phyloP scores from a whole-genome alignment of 2,797 vertebrate genomes.

The Phalloptychus januarius region DNA sequence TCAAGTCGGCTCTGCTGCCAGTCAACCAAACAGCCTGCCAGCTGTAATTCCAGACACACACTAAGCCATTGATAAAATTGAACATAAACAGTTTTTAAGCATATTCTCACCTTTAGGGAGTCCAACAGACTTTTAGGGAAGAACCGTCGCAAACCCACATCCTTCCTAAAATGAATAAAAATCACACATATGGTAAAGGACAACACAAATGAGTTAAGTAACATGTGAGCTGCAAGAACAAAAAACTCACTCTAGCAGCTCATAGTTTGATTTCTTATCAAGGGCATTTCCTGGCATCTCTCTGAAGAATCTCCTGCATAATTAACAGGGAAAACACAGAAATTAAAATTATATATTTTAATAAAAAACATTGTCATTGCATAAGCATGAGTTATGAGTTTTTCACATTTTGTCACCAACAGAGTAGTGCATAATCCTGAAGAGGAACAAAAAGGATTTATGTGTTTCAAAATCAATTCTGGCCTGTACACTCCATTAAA shows the following conservation, averaged over 20 bases:
- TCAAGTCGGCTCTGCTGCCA: conserved; percentile 25
- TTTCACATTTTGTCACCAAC: neutral
- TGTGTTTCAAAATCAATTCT: neutral
- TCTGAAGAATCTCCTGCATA: conserved; percentile 92
- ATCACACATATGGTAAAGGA: neutral
- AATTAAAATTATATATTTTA: neutral
- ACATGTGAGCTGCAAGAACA: neutral
- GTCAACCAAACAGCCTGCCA: conserved; percentile 23
- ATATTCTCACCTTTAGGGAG: conserved; percentile 91
- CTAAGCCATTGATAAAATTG: neutral
- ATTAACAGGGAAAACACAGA: conserved; percentile 32
- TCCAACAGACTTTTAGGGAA: conserved; percentile 97
- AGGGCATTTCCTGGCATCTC: conserved; percentile 98
- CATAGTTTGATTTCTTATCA: conserved; percentile 99
- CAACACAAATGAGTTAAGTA: neutral
- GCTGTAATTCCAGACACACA: conserved; percentile 11
- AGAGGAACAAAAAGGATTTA: neutral
- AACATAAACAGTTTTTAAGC: neutral
- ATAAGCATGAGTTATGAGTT: neutral
- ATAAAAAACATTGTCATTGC: neutral
- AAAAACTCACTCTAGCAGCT: conserved; percentile 93
- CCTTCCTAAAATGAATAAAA: conserved; percentile 83
- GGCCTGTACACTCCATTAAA: neutral
- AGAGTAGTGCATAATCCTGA: neutral
- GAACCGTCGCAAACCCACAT: conserved; percentile 96